These are phyloP conservation scores for Sinocyclocheilus anophthalmus DNA, from an alignment of 2,113 vertebrate genomes.

Conservation along the genomic window DNA sequence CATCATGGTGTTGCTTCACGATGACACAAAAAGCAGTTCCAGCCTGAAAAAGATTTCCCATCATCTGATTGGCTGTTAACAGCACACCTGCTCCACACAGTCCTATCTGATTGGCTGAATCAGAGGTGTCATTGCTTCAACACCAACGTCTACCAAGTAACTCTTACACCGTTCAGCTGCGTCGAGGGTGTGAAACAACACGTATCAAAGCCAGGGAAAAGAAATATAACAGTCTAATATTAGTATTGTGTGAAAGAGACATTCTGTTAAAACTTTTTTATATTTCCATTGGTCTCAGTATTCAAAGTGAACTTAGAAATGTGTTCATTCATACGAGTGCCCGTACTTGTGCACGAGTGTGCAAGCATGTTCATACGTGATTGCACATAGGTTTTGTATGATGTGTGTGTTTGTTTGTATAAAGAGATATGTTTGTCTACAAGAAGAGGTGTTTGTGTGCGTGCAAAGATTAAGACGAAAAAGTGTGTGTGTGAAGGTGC, in stretches of 20 bases:
- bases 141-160: neutral
- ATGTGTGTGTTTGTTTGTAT: neutral
- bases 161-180: neutral
- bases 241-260: conserved; percentile 26
- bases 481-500: conserved; percentile 45
- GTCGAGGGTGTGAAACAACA: neutral
- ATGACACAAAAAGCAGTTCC: neutral
- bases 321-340: conserved; percentile 49
- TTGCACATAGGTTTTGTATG: neutral
- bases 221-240: neutral
- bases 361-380: neutral
- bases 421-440: neutral
- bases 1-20: neutral
- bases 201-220: neutral
- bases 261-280: conserved; percentile 56
- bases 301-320: conserved; percentile 46
- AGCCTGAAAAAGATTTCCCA: neutral
- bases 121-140: neutral
- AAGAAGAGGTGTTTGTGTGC: conserved; percentile 14
- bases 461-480: conserved; percentile 1
- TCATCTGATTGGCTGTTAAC: neutral
- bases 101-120: neutral
- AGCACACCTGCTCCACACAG: neutral
- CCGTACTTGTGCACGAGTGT: neutral
- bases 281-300: conserved; percentile 74